Conservation (phyloP, 2,113 vertebrate genomes). For the Chaenogobius annularis region DNA sequence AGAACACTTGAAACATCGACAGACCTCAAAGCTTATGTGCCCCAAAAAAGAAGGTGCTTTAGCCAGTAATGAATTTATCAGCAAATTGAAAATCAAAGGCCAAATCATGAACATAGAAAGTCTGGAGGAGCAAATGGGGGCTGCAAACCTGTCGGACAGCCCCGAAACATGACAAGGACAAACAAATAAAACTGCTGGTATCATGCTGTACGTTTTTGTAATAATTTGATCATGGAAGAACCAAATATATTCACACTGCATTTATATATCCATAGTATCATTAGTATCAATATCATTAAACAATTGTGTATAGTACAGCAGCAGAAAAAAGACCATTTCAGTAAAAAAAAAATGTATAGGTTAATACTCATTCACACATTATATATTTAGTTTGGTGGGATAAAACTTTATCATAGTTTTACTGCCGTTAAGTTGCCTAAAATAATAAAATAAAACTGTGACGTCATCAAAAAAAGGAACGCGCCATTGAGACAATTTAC, state of each 20-base stretch:
- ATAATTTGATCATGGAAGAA: neutral
- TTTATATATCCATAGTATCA: neutral
- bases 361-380: no score
- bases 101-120: slow-evolving; percentile 6
- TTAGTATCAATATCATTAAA: neutral
- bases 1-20: slow-evolving; percentile 64
- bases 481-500: no score
- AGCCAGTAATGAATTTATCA: slow-evolving; percentile 76
- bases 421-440: no score
- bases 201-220: neutral
- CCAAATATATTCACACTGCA: neutral
- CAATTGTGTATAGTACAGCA: neutral
- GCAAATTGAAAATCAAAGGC: slow-evolving; percentile 61
- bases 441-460: no score
- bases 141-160: slow-evolving; percentile 41
- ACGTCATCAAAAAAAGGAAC: no score
- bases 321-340: no score
- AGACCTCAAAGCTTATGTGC: slow-evolving; percentile 41
- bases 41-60: slow-evolving; percentile 69
- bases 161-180: slow-evolving; percentile 22
- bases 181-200: neutral
- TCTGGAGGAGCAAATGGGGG: slow-evolving; percentile 47
- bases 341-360: no score
- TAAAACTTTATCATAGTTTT: no score
- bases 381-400: no score